Percentiles rank a stretch among this genome's conserved stretches.
phyloP scores from a whole-genome alignment of 2,113 vertebrate genomes.

The Syrrhaptes paradoxus region DNA sequence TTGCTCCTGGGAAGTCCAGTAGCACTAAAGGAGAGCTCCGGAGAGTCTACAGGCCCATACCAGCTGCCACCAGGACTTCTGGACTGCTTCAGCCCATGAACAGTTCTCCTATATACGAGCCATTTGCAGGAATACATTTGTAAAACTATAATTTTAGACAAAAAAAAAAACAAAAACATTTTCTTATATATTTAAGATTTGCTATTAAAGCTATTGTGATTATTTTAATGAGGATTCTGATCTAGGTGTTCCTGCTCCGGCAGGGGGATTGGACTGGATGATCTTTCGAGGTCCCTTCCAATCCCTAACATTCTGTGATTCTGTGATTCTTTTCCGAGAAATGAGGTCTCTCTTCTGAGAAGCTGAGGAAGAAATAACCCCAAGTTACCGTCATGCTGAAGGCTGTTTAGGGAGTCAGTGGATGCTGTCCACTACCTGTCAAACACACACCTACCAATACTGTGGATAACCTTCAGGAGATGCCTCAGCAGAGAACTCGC shows the following conservation, averaged over 20 bases:
- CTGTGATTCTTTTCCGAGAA: neutral
- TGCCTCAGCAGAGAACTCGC: neutral
- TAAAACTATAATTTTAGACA: neutral
- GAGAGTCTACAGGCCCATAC: neutral
- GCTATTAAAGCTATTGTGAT: neutral
- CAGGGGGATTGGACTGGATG: too few species aligned
- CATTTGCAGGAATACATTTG: neutral
- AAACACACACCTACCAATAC: neutral
- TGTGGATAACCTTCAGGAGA: neutral
- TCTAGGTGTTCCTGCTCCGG: too few species aligned
- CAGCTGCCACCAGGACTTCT: neutral
- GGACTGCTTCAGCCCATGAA: neutral
- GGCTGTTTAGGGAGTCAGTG: neutral
- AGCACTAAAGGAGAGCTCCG: neutral
- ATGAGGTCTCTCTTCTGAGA: neutral
- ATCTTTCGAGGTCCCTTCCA: too few species aligned
- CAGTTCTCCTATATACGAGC: neutral
- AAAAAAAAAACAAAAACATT: neutral
- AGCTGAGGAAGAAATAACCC: neutral
- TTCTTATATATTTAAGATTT: neutral
- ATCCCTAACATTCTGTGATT: too few species aligned
- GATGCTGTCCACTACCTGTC: neutral
- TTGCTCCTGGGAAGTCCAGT: neutral
- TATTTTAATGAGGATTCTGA: neutral
- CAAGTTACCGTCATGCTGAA: neutral